Evolutionary conservation across 2,888 invertebrate species (phyloP).

Genomic region (Pantelozetes paolii): DNA sequence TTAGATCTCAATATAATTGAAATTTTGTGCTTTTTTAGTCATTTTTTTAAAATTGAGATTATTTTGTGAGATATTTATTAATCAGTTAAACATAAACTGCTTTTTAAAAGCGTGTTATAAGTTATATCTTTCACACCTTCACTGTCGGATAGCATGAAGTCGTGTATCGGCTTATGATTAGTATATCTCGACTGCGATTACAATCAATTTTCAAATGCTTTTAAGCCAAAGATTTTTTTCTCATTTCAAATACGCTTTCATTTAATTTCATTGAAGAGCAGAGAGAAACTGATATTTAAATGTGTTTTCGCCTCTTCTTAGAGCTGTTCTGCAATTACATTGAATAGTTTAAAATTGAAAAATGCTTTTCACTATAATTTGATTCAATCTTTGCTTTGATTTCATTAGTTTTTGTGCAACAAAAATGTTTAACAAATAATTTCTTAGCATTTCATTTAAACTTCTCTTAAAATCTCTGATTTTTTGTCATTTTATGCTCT

Average conservation of each 20-base stretch:
- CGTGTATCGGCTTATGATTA: not conserved
- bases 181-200: not conserved
- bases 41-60: too few species aligned
- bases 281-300: not conserved
- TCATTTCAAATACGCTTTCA: not conserved
- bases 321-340: not conserved
- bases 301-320: not conserved
- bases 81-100: too few species aligned
- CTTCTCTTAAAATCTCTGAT: not conserved
- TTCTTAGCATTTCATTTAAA: not conserved
- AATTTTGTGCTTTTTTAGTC: not conserved
- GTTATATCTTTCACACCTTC: too few species aligned
- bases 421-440: not conserved
- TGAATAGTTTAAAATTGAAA: not conserved
- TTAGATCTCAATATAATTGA: not conserved
- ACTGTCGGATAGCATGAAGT: too few species aligned
- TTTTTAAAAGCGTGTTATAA: too few species aligned
- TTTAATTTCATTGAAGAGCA: not conserved
- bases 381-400: too few species aligned
- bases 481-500: conserved; percentile 28
- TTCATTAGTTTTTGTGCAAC: too few species aligned
- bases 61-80: too few species aligned
- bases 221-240: too few species aligned
- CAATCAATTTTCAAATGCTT: not conserved
- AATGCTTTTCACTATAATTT: too few species aligned